Evolutionary conservation across 2,113 vertebrate species (phyloP).

Genomic region (Toxotes jaculatrix): DNA sequence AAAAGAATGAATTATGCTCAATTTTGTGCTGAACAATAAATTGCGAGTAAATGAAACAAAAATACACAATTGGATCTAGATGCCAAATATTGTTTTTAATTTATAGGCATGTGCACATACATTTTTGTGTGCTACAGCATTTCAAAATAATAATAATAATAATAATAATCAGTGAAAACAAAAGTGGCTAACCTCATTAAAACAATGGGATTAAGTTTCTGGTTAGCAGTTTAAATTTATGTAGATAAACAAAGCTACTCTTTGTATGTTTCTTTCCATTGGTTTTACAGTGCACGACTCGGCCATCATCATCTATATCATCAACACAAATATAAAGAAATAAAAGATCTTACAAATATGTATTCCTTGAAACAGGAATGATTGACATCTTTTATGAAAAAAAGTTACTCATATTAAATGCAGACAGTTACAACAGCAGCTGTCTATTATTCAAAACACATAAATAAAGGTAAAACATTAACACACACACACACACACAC

Average conservation of each 20-base stretch:
- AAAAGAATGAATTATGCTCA: background rate
- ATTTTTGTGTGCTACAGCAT: constrained; percentile 71
- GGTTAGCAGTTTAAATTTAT: constrained; percentile 51
- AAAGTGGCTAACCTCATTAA: constrained; percentile 65
- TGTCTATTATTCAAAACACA: constrained; percentile 59
- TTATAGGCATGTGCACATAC: constrained; percentile 60
- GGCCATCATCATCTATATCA: constrained; percentile 50
- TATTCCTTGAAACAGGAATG: constrained; percentile 88
- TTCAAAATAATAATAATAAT: constrained; percentile 70
- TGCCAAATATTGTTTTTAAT: constrained; percentile 57
- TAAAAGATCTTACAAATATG: constrained; percentile 65
- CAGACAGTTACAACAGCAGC: constrained; percentile 70
- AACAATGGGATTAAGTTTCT: constrained; percentile 19
- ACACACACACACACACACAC: background rate
- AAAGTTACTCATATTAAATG: constrained; percentile 76
- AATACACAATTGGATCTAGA: background rate
- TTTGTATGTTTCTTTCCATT: constrained; percentile 41
- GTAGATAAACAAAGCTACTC: constrained; percentile 35
- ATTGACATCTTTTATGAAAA: constrained; percentile 81
- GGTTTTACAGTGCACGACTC: constrained; percentile 78
- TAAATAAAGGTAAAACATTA: constrained; percentile 62
- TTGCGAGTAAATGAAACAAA: constrained; percentile 15
- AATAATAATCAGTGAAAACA: constrained; percentile 55
- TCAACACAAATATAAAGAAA: constrained; percentile 61
- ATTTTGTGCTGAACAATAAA: background rate